A percentile compares a stretch with the other conserved stretches of the same genome.
phyloP scores from a whole-genome alignment of 1,140 invertebrate genomes.

The Habropoda laboriosa region DNA sequence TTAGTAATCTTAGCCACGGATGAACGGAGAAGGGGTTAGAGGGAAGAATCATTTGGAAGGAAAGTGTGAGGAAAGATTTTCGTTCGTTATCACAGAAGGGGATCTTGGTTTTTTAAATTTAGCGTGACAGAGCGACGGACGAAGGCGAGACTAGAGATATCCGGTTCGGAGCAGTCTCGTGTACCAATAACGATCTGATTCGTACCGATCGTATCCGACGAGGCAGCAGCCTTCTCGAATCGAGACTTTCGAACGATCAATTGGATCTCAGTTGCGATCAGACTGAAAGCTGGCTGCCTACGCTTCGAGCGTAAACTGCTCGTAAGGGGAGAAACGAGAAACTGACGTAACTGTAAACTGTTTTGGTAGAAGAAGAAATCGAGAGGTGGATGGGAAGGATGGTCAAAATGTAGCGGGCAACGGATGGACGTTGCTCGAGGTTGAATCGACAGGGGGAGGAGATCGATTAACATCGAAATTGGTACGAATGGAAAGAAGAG shows the following conservation, averaged over 20 bases:
- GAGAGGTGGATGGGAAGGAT: background rate
- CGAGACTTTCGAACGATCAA: conserved; percentile 11
- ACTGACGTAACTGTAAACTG: background rate
- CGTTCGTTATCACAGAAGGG: background rate
- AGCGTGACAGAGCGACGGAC: conserved; percentile 9
- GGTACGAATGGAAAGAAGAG: conserved; percentile 48
- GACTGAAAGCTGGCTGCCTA: background rate
- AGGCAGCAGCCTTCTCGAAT: conserved; percentile 9
- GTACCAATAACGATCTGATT: conserved; percentile 48
- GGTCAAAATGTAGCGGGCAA: background rate
- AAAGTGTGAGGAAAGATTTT: too few relatives aligned
- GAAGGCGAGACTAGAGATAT: conserved; percentile 58
- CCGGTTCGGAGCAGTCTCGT: conserved; percentile 58
- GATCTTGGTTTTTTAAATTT: conserved; percentile 17
- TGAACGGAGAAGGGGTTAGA: background rate
- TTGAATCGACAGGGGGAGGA: background rate
- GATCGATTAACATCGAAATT: conserved; percentile 5
- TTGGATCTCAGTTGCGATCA: conserved; percentile 8
- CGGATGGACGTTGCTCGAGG: background rate
- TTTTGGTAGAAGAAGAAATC: background rate
- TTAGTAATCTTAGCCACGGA: background rate
- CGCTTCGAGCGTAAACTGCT: background rate
- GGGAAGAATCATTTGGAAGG: background rate
- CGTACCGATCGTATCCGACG: conserved; percentile 57
- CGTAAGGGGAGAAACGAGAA: background rate